These are phyloP conservation scores for Nomada lathburiana DNA, from an alignment of 2,888 invertebrate genomes.

Conservation along the genomic window DNA sequence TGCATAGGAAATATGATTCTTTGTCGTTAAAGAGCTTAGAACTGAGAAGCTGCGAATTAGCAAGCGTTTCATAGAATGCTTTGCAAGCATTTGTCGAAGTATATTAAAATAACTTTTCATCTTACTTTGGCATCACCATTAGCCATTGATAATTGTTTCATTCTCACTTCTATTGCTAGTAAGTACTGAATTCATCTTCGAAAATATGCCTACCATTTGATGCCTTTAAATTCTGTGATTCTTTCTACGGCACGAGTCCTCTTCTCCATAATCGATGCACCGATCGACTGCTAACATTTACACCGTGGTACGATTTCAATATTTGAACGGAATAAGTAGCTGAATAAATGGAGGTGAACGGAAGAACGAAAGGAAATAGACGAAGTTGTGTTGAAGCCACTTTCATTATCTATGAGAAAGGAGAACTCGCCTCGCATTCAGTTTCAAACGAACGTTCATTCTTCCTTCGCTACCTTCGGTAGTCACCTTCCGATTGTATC, in stretches of 20 bases:
- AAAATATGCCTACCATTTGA: background rate
- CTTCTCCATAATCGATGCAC: background rate
- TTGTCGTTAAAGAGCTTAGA: no score
- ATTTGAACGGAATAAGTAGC: slow-evolving; percentile 36
- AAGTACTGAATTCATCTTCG: background rate
- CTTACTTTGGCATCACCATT: background rate
- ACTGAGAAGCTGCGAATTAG: no score
- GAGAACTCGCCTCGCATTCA: slow-evolving; percentile 30
- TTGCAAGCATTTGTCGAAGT: no score
- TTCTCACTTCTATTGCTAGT: background rate
- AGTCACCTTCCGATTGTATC: background rate
- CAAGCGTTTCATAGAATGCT: no score
- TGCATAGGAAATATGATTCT: no score
- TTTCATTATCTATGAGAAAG: slow-evolving; percentile 39
- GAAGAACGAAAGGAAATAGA: slow-evolving; percentile 33
- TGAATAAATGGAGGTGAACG: slow-evolving; percentile 16
- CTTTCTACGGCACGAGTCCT: background rate
- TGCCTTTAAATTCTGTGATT: no score
- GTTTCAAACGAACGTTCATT: slow-evolving; percentile 11
- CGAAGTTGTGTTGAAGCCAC: slow-evolving; percentile 18
- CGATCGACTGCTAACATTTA: slow-evolving; percentile 19
- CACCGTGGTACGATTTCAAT: slow-evolving; percentile 33
- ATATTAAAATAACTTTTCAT: background rate
- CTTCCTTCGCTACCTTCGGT: background rate
- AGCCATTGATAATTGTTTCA: background rate